Conservation (phyloP, 1,140 invertebrate genomes). For the Brachionus angularis region DNA sequence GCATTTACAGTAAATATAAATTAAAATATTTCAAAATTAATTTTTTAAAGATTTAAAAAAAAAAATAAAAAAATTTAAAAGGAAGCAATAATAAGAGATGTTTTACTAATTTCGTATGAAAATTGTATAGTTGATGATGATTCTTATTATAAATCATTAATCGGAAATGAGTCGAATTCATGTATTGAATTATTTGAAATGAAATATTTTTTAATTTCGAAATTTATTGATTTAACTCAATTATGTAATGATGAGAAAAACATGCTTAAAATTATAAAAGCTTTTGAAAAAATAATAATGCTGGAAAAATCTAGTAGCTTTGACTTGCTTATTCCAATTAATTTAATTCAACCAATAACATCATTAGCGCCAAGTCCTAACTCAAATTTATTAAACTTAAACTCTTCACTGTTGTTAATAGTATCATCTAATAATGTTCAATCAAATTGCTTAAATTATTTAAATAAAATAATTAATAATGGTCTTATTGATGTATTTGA, state of each 20-base stretch:
- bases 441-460: constrained; percentile 30
- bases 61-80: no score
- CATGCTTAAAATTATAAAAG: constrained; percentile 8
- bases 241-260: constrained; percentile 23
- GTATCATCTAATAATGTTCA: not conserved
- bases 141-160: constrained; percentile 2
- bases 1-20: not conserved
- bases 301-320: constrained; percentile 23
- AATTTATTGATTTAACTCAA: constrained; percentile 18
- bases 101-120: not conserved
- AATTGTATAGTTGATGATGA: constrained; percentile 18
- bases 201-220: constrained; percentile 1
- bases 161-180: not conserved
- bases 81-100: constrained; percentile 13
- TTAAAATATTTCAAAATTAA: not conserved
- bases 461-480: constrained; percentile 3
- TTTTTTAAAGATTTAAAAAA: not conserved
- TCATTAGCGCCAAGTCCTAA: not conserved
- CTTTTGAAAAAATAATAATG: constrained; percentile 22
- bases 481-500: constrained; percentile 35
- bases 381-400: no score
- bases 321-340: not conserved
- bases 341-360: not conserved
- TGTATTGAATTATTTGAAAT: constrained; percentile 23
- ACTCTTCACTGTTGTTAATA: not conserved